These are phyloP conservation scores for Brachionus calyciflorus DNA, from an alignment of 1,140 invertebrate species.

Conservation along the genomic window DNA sequence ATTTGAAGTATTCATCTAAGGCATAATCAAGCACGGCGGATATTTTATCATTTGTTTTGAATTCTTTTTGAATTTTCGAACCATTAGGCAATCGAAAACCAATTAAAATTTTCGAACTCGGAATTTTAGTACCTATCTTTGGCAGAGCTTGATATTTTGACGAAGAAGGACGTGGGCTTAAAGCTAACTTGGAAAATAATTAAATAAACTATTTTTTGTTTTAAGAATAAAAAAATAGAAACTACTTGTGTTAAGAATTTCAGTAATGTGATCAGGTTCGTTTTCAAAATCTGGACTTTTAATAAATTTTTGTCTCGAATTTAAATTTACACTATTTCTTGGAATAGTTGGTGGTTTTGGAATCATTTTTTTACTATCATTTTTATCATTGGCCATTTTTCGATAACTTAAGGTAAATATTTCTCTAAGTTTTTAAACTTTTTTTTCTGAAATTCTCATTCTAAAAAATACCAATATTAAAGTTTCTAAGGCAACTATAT, in stretches of 20 bases:
- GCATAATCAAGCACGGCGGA: background rate
- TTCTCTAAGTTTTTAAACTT: too few species aligned
- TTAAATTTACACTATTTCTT: background rate
- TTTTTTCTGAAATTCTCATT: too few species aligned
- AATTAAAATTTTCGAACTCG: constrained; percentile 1
- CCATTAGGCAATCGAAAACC: constrained; percentile 19
- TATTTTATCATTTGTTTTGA: constrained; percentile 14
- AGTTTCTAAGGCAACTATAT: too few species aligned
- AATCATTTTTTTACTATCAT: background rate
- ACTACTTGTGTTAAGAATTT: constrained; percentile 1
- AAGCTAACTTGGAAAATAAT: too few species aligned
- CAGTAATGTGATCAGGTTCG: background rate
- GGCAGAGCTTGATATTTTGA: background rate
- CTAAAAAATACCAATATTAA: too few species aligned
- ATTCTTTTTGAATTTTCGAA: background rate
- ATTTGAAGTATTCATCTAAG: constrained; percentile 11
- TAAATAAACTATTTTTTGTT: too few species aligned
- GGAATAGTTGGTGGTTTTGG: background rate
- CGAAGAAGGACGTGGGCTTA: constrained; percentile 5
- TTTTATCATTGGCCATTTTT: background rate
- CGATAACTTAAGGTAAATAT: background rate
- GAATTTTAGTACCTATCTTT: background rate
- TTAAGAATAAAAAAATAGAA: background rate
- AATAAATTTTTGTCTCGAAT: background rate
- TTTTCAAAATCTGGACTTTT: background rate